phyloP scores from a whole-genome alignment of 2,797 vertebrate species.

The Molossus molossus region DNA sequence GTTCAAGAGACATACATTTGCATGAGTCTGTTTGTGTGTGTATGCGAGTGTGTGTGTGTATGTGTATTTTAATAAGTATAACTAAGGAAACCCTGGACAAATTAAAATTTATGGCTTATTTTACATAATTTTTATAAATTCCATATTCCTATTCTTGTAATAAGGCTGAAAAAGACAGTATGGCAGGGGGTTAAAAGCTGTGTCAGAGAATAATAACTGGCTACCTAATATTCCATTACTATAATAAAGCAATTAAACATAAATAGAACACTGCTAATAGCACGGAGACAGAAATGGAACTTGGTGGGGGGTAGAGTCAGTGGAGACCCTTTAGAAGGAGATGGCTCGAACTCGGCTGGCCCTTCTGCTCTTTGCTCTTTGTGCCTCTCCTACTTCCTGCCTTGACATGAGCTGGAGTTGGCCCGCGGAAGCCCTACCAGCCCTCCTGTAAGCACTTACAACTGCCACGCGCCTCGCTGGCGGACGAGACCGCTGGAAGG shows the following conservation, averaged over 20 bases:
- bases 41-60: background rate
- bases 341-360: background rate
- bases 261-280: background rate
- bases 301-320: no score
- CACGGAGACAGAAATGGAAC: background rate
- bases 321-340: background rate
- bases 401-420: background rate
- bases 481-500: background rate
- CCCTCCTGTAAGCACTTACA: background rate
- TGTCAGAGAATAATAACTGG: background rate
- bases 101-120: conserved; percentile 8
- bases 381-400: background rate
- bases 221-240: background rate
- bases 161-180: background rate
- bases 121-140: background rate
- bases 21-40: background rate
- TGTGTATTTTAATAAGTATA: background rate
- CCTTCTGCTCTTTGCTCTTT: background rate
- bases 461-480: background rate
- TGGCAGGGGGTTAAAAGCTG: background rate
- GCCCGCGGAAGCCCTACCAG: background rate
- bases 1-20: background rate
- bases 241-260: background rate
- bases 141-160: background rate
- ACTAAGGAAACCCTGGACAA: background rate